A percentile compares a stretch with the other conserved stretches of the same genome.
These are phyloP conservation scores for Ibidorhyncha struthersii DNA, from an alignment of 2,113 vertebrate genomes.

Conservation along the genomic window DNA sequence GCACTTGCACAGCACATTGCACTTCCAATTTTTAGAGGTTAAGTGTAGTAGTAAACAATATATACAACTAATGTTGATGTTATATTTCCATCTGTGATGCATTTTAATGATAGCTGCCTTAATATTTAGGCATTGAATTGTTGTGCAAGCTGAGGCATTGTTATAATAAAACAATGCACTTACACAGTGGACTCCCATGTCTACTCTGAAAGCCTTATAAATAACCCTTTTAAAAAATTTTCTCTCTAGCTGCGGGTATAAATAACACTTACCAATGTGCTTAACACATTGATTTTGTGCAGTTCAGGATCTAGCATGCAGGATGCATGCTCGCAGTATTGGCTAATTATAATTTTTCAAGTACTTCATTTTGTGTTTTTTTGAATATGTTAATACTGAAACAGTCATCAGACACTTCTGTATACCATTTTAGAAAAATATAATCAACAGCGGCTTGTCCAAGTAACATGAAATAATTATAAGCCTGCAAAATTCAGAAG, in stretches of 20 bases:
- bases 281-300: not conserved
- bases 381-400: not conserved
- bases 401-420: not conserved
- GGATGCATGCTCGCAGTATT: not conserved
- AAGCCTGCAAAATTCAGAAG: not conserved
- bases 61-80: rapidly evolving
- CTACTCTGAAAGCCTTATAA: not conserved
- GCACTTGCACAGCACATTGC: not conserved
- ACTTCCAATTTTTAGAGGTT: not conserved
- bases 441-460: not conserved
- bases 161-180: not conserved
- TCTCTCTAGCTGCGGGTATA: not conserved
- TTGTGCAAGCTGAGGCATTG: not conserved
- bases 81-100: not conserved
- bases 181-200: not conserved
- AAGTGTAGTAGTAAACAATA: not conserved
- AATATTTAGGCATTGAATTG: not conserved
- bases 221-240: not conserved
- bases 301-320: not conserved
- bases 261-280: not conserved
- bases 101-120: not conserved
- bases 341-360: not conserved
- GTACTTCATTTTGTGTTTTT: not conserved
- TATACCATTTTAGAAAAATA: not conserved
- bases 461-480: too few relatives aligned